Conservation (phyloP, 1,140 invertebrate species). For the Vanessa tameamea region DNA sequence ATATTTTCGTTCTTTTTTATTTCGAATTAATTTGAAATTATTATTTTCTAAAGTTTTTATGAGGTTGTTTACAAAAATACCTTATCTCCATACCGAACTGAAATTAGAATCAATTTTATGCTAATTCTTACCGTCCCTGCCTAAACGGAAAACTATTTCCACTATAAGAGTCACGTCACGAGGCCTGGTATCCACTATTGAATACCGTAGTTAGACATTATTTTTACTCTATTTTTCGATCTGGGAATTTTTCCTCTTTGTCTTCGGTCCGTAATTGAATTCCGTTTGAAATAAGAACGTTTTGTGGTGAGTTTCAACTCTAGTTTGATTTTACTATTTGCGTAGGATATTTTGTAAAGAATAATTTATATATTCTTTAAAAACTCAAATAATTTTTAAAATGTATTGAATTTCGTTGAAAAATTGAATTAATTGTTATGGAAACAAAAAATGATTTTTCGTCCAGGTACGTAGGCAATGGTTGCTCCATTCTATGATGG, state of each 20-base stretch:
- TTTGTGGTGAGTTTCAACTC: conserved; percentile 50
- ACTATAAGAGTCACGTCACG: conserved; percentile 46
- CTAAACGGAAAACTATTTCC: conserved; percentile 31
- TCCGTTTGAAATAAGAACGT: conserved; percentile 59
- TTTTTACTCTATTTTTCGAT: conserved; percentile 62
- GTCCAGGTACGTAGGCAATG: too few species aligned
- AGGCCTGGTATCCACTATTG: conserved; percentile 45
- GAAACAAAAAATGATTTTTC: too few species aligned
- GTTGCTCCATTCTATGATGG: too few species aligned
- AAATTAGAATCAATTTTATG: conserved; percentile 26
- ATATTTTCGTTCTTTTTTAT: too few species aligned
- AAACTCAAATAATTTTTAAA: too few species aligned
- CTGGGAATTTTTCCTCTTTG: conserved; percentile 66
- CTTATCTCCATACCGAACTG: neutral
- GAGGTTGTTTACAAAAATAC: too few species aligned
- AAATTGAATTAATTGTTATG: too few species aligned
- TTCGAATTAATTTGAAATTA: too few species aligned
- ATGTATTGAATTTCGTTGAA: too few species aligned
- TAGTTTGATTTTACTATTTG: conserved; percentile 12
- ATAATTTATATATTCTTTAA: neutral
- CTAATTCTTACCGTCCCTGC: conserved; percentile 15
- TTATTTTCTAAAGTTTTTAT: too few species aligned
- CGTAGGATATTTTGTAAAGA: neutral
- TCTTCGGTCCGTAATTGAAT: conserved; percentile 65
- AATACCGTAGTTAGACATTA: conserved; percentile 56